phyloP scores from a whole-genome alignment of 30 jellyfish, hydroid and myxozoan species.

The Mastigias papua region DNA sequence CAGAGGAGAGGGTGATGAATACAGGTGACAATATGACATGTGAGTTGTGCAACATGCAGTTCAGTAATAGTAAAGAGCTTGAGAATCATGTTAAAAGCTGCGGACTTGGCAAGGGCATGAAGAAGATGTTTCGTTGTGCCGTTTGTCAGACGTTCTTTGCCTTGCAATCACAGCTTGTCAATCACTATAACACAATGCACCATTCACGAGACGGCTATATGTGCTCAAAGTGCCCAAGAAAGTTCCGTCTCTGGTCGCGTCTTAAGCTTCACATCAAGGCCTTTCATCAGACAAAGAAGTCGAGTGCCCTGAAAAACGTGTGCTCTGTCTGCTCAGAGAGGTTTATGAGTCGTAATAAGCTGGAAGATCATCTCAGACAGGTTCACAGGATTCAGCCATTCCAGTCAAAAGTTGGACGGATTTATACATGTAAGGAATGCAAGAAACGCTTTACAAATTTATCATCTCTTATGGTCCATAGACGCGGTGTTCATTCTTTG shows the following conservation, averaged over 20 bases:
- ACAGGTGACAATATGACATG: slow-evolving; percentile 28
- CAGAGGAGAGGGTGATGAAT: neutral
- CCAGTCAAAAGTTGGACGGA: slow-evolving; percentile 68
- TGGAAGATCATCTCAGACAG: slow-evolving; percentile 67
- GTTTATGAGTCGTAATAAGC: slow-evolving; percentile 70
- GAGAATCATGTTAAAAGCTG: slow-evolving; percentile 46
- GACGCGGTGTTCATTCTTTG: slow-evolving; percentile 81
- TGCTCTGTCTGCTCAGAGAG: slow-evolving; percentile 75
- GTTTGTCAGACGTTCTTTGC: slow-evolving; percentile 84
- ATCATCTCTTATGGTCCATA: slow-evolving; percentile 79
- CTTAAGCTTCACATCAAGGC: slow-evolving; percentile 84
- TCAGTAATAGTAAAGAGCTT: slow-evolving; percentile 14
- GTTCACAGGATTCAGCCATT: slow-evolving; percentile 74
- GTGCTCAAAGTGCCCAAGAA: slow-evolving; percentile 88
- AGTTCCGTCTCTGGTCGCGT: slow-evolving; percentile 85
- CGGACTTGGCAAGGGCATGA: slow-evolving; percentile 32
- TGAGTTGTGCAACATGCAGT: slow-evolving; percentile 37
- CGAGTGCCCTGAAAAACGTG: slow-evolving; percentile 32
- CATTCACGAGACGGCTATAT: slow-evolving; percentile 77
- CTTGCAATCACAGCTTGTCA: slow-evolving; percentile 57
- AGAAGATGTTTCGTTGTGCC: slow-evolving; percentile 70
- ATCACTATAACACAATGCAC: slow-evolving; percentile 75
- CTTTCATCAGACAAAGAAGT: slow-evolving; percentile 56
- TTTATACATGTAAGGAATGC: slow-evolving; percentile 86
- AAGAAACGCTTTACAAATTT: slow-evolving; percentile 76